These are phyloP conservation scores for Micronycteris hirsuta DNA, from an alignment of 2,113 vertebrate genomes.

Conservation along the genomic window DNA sequence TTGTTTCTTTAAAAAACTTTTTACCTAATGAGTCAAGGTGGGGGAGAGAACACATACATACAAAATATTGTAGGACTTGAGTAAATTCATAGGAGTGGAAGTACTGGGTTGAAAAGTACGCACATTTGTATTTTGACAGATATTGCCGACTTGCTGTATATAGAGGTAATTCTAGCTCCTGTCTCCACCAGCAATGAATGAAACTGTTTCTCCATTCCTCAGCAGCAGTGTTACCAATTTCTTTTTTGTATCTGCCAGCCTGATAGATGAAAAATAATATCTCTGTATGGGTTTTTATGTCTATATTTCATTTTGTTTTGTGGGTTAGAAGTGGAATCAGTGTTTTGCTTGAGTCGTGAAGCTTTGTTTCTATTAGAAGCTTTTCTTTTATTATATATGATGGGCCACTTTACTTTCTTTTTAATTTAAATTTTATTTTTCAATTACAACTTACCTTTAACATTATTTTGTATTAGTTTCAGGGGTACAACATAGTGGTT, in stretches of 20 bases:
- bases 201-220: too few species aligned
- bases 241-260: background rate
- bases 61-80: background rate
- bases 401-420: background rate
- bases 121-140: background rate
- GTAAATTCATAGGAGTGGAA: background rate
- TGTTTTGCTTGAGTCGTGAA: background rate
- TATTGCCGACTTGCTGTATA: too few species aligned
- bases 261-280: background rate
- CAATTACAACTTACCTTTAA: background rate
- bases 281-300: background rate
- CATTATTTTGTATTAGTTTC: background rate
- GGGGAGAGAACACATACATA: background rate
- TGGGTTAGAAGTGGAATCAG: background rate
- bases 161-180: background rate
- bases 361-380: background rate
- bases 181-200: background rate
- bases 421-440: background rate
- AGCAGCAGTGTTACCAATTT: background rate
- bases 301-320: background rate
- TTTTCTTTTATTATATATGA: background rate
- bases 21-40: background rate
- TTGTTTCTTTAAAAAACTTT: too few species aligned
- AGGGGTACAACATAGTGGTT: background rate
- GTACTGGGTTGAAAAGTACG: background rate